Percentiles rank a stretch among this genome's conserved stretches.
Conservation (phyloP, 1,140 invertebrate species). For the Marisa cornuarietis region DNA sequence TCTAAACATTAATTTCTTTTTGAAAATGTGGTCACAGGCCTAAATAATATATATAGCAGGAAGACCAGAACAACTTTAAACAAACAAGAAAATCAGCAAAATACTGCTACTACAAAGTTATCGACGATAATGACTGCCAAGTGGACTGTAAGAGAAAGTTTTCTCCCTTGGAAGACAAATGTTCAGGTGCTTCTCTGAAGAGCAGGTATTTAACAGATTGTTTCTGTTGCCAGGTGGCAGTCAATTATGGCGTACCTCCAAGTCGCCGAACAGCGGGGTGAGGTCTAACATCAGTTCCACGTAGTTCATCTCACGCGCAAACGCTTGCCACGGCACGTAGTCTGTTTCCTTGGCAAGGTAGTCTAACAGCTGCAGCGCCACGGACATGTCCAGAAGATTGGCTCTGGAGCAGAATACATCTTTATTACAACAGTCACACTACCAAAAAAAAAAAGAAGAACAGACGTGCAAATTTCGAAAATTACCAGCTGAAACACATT, state of each 20-base stretch:
- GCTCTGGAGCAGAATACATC: slow-evolving; percentile 69
- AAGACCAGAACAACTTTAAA: not conserved
- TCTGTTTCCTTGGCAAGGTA: slow-evolving; percentile 79
- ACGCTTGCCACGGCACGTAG: slow-evolving; percentile 69
- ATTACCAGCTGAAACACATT: not conserved
- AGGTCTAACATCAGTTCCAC: slow-evolving; percentile 77
- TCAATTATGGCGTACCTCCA: slow-evolving; percentile 38
- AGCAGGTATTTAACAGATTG: too few species aligned
- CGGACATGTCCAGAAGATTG: slow-evolving; percentile 75
- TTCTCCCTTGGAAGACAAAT: too few species aligned
- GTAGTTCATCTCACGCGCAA: slow-evolving; percentile 75
- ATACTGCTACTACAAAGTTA: not conserved
- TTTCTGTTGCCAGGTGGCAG: too few species aligned
- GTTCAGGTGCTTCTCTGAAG: too few species aligned
- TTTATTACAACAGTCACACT: not conserved
- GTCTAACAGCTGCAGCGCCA: slow-evolving; percentile 75
- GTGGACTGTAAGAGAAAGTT: too few species aligned
- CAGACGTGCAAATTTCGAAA: too few species aligned
- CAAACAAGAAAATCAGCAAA: not conserved
- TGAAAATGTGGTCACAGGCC: too few species aligned
- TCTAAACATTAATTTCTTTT: too few species aligned
- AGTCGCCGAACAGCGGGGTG: slow-evolving; percentile 67
- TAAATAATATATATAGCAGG: not conserved
- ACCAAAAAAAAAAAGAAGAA: not conserved
- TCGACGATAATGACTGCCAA: not conserved